These are phyloP conservation scores for Ptilodon capucinus DNA, from an alignment of 2,888 invertebrate genomes.

Conservation along the genomic window DNA sequence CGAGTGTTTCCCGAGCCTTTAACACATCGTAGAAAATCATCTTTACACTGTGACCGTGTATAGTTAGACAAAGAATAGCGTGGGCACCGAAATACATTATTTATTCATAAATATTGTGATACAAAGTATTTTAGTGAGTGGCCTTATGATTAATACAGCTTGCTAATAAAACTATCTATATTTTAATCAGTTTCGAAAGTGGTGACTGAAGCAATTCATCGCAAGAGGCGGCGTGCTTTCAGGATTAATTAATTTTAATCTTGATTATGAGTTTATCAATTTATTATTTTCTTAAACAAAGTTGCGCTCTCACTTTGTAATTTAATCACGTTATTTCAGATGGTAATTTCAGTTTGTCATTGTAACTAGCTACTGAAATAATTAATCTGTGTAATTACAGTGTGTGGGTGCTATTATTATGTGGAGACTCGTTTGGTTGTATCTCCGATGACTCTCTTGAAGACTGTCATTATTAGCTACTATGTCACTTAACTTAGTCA, in stretches of 20 bases:
- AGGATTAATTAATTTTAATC: background rate
- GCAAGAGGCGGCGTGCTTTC: background rate
- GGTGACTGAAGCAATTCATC: background rate
- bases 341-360: conserved; percentile 13
- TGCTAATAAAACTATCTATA: background rate
- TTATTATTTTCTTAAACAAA: conserved; percentile 3
- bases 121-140: too few relatives aligned
- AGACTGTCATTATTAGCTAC: background rate
- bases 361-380: background rate
- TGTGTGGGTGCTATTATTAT: background rate
- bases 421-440: background rate
- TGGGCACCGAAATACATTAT: too few relatives aligned
- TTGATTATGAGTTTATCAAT: background rate
- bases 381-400: background rate
- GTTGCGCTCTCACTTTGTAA: conserved; percentile 5
- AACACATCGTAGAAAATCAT: too few relatives aligned
- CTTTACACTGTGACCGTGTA: too few relatives aligned
- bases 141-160: too few relatives aligned
- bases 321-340: conserved; percentile 15
- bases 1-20: too few relatives aligned
- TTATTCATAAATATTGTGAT: too few relatives aligned
- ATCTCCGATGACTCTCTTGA: background rate
- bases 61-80: too few relatives aligned
- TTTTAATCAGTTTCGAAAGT: background rate
- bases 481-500: background rate